These are phyloP conservation scores for Bagarius yarrelli DNA, from an alignment of 2,113 vertebrate species.

Conservation along the genomic window DNA sequence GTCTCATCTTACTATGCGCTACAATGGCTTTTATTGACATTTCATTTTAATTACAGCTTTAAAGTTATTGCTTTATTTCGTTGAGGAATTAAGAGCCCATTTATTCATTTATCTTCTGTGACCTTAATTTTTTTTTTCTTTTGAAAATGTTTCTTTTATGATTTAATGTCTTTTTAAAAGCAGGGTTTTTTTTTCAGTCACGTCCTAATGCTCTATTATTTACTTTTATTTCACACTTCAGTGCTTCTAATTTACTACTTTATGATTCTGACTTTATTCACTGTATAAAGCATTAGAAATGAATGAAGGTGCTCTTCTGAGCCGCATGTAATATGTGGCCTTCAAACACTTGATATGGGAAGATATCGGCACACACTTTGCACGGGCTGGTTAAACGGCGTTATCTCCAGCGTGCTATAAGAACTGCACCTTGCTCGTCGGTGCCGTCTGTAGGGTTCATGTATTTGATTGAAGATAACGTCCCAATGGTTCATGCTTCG, in stretches of 20 bases:
- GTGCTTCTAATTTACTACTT: neutral
- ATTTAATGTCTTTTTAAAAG: neutral
- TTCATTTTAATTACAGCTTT: neutral
- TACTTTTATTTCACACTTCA: neutral
- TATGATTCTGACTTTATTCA: neutral
- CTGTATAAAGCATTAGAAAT: neutral
- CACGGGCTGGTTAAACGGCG: neutral
- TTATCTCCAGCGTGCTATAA: slow-evolving; percentile 2
- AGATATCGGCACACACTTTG: slow-evolving; percentile 4
- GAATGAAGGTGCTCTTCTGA: neutral
- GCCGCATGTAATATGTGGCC: neutral
- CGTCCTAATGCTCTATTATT: neutral
- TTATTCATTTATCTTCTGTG: neutral
- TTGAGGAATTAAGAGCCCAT: neutral
- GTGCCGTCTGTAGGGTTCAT: slow-evolving; percentile 51
- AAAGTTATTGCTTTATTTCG: neutral
- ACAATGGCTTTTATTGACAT: neutral
- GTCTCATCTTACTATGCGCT: neutral
- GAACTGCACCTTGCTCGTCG: neutral
- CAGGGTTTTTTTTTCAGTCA: neutral
- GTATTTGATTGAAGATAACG: slow-evolving; percentile 44
- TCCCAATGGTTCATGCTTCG: slow-evolving; percentile 49
- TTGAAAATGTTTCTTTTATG: neutral
- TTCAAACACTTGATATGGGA: neutral
- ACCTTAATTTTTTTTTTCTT: too few species aligned